Base-by-base conservation (phyloP, 2,888 invertebrate genomes). In the Drosophila testacea region DNA sequence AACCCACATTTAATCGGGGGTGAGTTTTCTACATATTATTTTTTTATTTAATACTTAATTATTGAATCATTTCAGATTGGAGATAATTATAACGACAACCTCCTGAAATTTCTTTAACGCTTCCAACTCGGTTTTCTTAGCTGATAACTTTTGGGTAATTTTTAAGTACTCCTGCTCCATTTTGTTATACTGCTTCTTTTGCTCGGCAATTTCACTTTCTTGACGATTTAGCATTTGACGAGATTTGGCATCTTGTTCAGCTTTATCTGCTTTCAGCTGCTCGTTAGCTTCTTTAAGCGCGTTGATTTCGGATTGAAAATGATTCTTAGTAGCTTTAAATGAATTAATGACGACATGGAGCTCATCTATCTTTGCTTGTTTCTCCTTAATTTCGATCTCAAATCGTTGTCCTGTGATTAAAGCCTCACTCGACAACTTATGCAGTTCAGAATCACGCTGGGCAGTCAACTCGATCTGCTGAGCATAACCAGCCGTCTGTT, bases 221-320 rank as follows among this genome's bases (percentile, higher is more conserved):
- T 13, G n/a, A 3, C 6, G 38, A 1, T 1, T 28, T 2, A 52
- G 41, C 28, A 47, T 32, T 7, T 10, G 4, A 22, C 41, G 34
- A 1, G 27, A 11, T 11, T 1, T 5, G 1, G n/a, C n/a, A n/a
- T n/a, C n/a, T n/a, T n/a, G n/a, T n/a, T n/a, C n/a, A n/a, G n/a
- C 10, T 16, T 41, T 44, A 1, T 16, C 11, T 4, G 6, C 38
- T 3, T 1, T 16, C 5, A 71, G 7, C 27, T 71, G 32, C 1
- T 44, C 32, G 7, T 51, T 51, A 9, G 16, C 13, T 46, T 59
- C 32, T 11, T 50, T 32, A 4, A 73, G 54, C 50, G 6, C 6
- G 27, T 11, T 6, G 10, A 46, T 50, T 44, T 67, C 44, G 7
- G 6, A 1, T 36, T 50, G 30, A 22, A 11, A 7, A 28, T 30